A percentile compares a stretch with the other conserved stretches of the same genome.
Evolutionary conservation across 2,888 invertebrate genomes (phyloP).

Genomic region (Lycocerus yunnanus): DNA sequence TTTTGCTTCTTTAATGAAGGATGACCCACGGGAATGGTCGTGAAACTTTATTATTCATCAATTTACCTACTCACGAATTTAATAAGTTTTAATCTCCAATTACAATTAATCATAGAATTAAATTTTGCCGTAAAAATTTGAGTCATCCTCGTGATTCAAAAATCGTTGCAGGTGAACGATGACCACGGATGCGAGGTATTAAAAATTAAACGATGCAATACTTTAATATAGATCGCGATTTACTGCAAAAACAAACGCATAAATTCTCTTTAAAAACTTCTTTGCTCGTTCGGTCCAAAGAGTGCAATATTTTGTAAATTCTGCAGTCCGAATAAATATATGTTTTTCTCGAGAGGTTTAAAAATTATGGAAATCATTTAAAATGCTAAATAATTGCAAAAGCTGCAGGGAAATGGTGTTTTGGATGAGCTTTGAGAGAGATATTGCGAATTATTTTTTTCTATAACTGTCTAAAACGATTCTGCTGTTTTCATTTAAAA

Average conservation of each 20-base stretch:
- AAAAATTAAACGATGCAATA: background rate
- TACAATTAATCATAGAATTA: background rate
- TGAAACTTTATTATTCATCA: conserved; percentile 4
- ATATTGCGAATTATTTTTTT: background rate
- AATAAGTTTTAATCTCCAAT: background rate
- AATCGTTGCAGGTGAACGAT: background rate
- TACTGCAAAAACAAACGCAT: background rate
- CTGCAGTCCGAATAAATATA: background rate
- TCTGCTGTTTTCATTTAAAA: background rate
- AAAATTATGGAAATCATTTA: background rate
- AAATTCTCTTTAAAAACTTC: background rate
- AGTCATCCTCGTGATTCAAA: background rate
- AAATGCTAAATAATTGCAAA: background rate
- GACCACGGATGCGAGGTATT: background rate
- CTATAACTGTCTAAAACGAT: background rate
- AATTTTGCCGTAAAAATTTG: background rate
- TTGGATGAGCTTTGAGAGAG: background rate
- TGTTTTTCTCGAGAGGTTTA: background rate
- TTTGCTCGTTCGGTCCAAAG: background rate
- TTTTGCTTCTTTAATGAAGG: background rate
- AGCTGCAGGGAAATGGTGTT: background rate
- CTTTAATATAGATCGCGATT: background rate
- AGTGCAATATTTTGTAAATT: background rate
- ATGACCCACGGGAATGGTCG: background rate
- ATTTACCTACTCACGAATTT: background rate